A percentile compares a stretch with the other conserved stretches of the same genome.
These are phyloP conservation scores for Morelia viridis DNA, from an alignment of 2,797 vertebrate species.

Conservation along the genomic window DNA sequence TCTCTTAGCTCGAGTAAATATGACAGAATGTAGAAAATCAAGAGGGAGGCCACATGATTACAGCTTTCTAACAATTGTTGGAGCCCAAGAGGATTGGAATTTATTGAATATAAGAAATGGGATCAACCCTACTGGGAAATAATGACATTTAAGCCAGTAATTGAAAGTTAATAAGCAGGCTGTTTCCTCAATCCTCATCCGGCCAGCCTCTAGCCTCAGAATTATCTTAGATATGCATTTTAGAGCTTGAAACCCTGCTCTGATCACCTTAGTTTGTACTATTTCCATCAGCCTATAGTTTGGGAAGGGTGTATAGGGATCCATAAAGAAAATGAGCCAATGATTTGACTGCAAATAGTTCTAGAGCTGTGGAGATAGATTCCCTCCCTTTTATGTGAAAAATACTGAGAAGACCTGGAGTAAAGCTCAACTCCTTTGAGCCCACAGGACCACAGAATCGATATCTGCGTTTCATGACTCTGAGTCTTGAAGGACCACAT, in stretches of 20 bases:
- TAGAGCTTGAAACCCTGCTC: neutral
- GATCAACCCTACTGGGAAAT: neutral
- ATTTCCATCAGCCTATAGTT: neutral
- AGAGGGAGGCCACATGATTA: neutral
- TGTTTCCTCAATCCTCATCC: neutral
- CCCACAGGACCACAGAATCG: too few relatives aligned
- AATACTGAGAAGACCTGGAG: neutral
- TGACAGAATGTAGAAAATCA: neutral
- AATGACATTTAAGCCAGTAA: neutral
- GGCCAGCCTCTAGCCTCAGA: neutral
- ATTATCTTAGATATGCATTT: neutral
- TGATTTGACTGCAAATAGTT: neutral
- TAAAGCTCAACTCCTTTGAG: too few relatives aligned
- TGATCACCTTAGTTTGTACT: neutral
- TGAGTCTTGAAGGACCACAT: too few relatives aligned
- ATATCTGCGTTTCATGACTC: too few relatives aligned
- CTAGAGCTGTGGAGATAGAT: neutral
- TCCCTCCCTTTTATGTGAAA: neutral
- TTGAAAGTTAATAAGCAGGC: neutral
- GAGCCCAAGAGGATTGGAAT: neutral
- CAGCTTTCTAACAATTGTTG: neutral
- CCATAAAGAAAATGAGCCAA: neutral
- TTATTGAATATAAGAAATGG: neutral
- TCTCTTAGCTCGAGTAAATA: neutral
- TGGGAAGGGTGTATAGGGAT: neutral